Conservation (phyloP, 2,113 vertebrate species). For the Morone chrysops region DNA sequence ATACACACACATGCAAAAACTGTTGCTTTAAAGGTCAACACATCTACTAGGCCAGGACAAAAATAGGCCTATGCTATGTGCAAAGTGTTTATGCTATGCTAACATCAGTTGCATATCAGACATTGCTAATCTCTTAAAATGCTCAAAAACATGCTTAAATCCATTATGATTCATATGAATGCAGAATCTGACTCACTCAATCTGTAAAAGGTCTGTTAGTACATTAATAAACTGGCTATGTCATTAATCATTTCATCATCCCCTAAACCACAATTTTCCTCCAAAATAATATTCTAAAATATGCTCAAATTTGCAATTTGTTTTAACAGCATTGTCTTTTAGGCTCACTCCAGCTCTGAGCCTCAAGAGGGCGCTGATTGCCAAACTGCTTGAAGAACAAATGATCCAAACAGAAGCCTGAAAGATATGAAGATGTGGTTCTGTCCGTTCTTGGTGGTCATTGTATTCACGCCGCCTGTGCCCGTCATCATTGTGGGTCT, state of each 20-base stretch:
- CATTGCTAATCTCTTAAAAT: not conserved
- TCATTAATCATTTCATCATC: not conserved
- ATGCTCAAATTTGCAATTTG: not conserved
- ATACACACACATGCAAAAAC: not conserved
- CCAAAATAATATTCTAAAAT: not conserved
- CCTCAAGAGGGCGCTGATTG: constrained; percentile 8
- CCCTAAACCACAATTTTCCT: not conserved
- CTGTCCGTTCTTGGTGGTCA: not conserved
- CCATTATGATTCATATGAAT: not conserved
- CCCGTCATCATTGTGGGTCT: not conserved
- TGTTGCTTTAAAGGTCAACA: not conserved
- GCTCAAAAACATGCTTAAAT: not conserved
- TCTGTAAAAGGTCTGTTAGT: not conserved
- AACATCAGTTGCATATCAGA: not conserved
- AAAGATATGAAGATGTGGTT: not conserved
- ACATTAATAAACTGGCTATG: not conserved
- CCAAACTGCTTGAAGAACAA: constrained; percentile 27
- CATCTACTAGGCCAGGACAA: not conserved
- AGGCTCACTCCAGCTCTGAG: not conserved
- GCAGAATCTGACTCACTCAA: not conserved
- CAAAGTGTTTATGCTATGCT: not conserved
- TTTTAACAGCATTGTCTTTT: no score
- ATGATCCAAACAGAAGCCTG: constrained; percentile 33
- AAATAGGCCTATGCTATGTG: not conserved
- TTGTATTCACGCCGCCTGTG: fast-evolving